Base-by-base conservation (phyloP, 2,797 vertebrate genomes). In the Podarcis siculus region DNA sequence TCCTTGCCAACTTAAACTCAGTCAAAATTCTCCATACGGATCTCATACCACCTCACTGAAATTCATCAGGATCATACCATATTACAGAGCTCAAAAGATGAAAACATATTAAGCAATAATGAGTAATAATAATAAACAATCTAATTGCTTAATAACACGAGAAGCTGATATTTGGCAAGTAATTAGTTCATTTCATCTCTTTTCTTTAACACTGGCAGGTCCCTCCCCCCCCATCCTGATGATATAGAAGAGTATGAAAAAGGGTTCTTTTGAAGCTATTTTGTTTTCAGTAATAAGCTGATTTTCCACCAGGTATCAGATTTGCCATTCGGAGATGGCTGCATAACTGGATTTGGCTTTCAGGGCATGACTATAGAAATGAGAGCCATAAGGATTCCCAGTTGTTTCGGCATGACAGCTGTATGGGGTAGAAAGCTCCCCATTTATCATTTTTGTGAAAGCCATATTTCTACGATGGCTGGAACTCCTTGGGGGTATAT, bases 401-500 rank as follows among this genome's bases (percentile, higher is more conserved):
- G 7, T 83, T 64, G 0, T 64, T 85, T 77, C 32, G 89, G 3
- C 9, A 64, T 32, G 3, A 8, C 78, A 39, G 72, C 75, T 85
- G 25, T 39, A 15, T 19, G 39, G 23, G 64, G 49, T 35, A 88
- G 8, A 39, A 1, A 7, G 69, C 25, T 90, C 86, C 64, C 79
- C 79, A 32, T 80, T 90, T 35, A 71, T 82, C 6, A 0, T 58
- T n/a, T 2, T 83, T 1, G 0, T 89, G 87, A 93, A 93, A 91
- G 86, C 55, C 82, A 0, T 87, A 75, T 79, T 64, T 81, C 4
- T 85, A 3, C 5, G 94, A 37, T 30, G 49, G 27, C 86, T 67
- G 83, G 39, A 93, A 92, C 89, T 92, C 39, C 83, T 85, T 80
- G 2, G 76, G 42, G 45, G 86, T 90, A 82, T 71, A 82, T 82